Conservation (phyloP, 1,140 invertebrate genomes). For the Brachionus plicatilis region DNA sequence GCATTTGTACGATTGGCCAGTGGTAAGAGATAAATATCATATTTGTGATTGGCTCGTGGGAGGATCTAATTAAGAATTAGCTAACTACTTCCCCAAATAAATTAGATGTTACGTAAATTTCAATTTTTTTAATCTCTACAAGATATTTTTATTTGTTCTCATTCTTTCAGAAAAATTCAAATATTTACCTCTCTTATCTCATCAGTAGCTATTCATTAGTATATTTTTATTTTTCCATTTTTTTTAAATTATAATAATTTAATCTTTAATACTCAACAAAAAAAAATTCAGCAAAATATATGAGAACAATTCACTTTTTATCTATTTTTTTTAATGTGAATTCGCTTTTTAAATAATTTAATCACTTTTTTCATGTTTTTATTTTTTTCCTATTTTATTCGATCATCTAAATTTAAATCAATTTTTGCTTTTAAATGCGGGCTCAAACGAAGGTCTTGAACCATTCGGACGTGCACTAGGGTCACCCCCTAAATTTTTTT, state of each 20-base stretch:
- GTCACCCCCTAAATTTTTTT: no score
- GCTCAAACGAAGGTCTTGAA: no score
- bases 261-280: background rate
- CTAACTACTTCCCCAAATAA: background rate
- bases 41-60: background rate
- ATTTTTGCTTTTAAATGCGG: no score
- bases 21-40: background rate
- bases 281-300: background rate
- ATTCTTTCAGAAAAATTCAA: background rate
- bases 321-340: no score
- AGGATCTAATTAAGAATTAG: background rate
- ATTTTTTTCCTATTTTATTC: no score
- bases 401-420: no score
- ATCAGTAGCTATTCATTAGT: background rate
- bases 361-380: no score
- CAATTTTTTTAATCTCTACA: background rate
- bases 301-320: background rate
- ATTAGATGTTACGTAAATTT: background rate
- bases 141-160: background rate
- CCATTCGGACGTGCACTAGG: no score
- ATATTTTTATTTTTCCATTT: background rate
- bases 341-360: no score
- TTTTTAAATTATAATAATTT: background rate
- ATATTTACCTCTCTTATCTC: background rate
- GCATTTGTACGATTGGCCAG: background rate